phyloP scores from a whole-genome alignment of 1,140 invertebrate species.

The Lethrus apterus region DNA sequence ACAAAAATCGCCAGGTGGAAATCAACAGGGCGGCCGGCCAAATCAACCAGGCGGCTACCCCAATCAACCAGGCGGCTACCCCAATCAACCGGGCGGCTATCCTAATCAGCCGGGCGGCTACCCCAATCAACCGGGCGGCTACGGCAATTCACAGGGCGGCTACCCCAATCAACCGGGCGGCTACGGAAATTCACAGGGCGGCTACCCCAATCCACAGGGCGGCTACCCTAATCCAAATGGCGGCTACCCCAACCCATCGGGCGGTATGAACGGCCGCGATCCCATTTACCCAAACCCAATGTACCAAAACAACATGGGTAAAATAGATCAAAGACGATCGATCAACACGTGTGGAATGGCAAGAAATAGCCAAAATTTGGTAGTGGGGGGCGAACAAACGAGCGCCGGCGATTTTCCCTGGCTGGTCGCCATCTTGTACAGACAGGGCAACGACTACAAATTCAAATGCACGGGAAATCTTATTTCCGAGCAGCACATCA shows the following conservation, averaged over 20 bases:
- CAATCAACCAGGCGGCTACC: neutral
- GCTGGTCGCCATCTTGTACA: conserved; percentile 27
- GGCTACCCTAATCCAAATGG: too few relatives aligned
- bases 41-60: neutral
- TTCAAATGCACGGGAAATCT: conserved; percentile 12
- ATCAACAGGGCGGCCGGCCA: neutral
- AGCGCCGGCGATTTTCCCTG: conserved; percentile 27
- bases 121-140: neutral
- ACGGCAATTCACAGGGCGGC: neutral
- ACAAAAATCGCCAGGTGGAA: neutral
- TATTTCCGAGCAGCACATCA: conserved; percentile 9
- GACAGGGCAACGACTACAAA: conserved; percentile 19
- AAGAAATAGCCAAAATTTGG: conserved; percentile 19
- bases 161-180: neutral
- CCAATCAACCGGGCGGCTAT: neutral
- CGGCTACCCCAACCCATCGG: too few relatives aligned
- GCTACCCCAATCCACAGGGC: too few relatives aligned
- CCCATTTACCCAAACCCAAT: too few relatives aligned
- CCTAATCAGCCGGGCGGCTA: neutral
- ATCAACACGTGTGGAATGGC: conserved; percentile 21
- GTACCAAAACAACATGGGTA: too few relatives aligned
- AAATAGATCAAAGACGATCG: too few relatives aligned
- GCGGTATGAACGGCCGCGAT: too few relatives aligned
- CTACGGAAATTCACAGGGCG: too few relatives aligned
- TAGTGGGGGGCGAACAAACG: conserved; percentile 23